These are phyloP conservation scores for Nysson spinosus DNA, from an alignment of 2,888 invertebrate genomes.

Conservation along the genomic window DNA sequence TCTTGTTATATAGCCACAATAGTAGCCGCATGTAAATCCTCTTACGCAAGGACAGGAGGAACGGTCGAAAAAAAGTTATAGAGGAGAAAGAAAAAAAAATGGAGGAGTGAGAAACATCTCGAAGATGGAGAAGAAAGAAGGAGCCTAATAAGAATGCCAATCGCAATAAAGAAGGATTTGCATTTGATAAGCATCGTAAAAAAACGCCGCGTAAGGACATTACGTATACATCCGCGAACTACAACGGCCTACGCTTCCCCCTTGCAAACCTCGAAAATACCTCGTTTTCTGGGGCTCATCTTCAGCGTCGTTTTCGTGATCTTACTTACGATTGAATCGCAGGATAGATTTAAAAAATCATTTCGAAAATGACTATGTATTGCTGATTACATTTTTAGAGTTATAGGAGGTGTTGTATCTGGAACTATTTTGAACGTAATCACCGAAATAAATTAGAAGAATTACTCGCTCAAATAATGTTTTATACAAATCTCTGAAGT, in stretches of 20 bases:
- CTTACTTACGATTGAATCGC: slow-evolving; percentile 19
- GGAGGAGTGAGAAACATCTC: background rate
- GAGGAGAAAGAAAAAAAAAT: background rate
- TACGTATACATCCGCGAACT: slow-evolving; percentile 51
- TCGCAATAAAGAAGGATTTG: slow-evolving; percentile 76
- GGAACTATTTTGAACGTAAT: too few species aligned
- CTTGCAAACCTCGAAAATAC: slow-evolving; percentile 38
- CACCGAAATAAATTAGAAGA: too few species aligned
- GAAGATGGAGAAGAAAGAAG: slow-evolving; percentile 37
- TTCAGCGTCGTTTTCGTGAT: slow-evolving; percentile 16
- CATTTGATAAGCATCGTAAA: slow-evolving; percentile 74
- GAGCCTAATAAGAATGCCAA: slow-evolving; percentile 72
- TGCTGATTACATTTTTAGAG: slow-evolving; percentile 44
- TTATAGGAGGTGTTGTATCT: slow-evolving; percentile 28
- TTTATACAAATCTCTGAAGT: background rate
- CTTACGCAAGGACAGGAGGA: slow-evolving; percentile 50
- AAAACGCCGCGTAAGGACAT: slow-evolving; percentile 69
- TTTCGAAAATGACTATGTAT: slow-evolving; percentile 25
- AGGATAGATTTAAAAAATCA: slow-evolving; percentile 42
- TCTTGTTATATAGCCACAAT: slow-evolving; percentile 23
- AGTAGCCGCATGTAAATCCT: slow-evolving; percentile 65
- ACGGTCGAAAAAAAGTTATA: background rate
- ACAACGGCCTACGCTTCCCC: slow-evolving; percentile 46
- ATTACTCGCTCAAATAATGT: too few species aligned
- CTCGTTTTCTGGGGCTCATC: slow-evolving; percentile 51